Percentiles rank a stretch among this genome's conserved stretches.
Evolutionary conservation across 1,140 invertebrate genomes (phyloP).

Genomic region (Sminthurides bifidus): DNA sequence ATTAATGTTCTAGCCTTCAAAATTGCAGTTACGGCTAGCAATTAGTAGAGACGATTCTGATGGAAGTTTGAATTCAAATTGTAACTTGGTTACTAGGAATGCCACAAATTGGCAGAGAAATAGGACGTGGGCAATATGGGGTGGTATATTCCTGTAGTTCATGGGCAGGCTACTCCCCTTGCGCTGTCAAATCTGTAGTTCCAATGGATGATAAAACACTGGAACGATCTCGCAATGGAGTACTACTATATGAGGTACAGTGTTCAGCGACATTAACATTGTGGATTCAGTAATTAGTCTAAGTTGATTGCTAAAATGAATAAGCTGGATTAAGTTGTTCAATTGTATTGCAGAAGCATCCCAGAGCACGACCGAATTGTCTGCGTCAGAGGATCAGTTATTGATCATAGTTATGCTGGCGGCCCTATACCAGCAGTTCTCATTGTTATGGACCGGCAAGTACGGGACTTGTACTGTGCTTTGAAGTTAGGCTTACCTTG

Average conservation of each 20-base stretch:
- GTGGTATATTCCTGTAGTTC: slow-evolving; percentile 75
- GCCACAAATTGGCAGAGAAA: slow-evolving; percentile 64
- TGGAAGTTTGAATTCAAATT: no score
- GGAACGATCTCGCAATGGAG: slow-evolving; percentile 84
- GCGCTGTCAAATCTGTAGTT: slow-evolving; percentile 81
- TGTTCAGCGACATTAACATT: background rate
- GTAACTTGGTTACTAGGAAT: slow-evolving; percentile 48
- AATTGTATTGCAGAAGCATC: slow-evolving; percentile 50
- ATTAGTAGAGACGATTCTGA: no score
- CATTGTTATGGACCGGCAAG: slow-evolving; percentile 60
- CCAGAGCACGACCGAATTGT: slow-evolving; percentile 73
- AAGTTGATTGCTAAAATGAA: background rate
- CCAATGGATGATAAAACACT: slow-evolving; percentile 81
- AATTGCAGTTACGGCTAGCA: no score
- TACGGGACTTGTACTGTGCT: slow-evolving; percentile 67
- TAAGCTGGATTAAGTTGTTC: slow-evolving; percentile 19
- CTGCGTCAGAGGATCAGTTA: slow-evolving; percentile 65
- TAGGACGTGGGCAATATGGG: slow-evolving; percentile 81
- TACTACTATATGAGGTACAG: slow-evolving; percentile 69
- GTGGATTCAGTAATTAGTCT: background rate
- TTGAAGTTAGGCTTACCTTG: slow-evolving; percentile 59
- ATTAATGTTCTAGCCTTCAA: no score
- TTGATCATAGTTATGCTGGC: slow-evolving; percentile 62
- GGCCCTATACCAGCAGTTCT: slow-evolving; percentile 60
- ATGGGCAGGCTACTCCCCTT: slow-evolving; percentile 56